Evolutionary conservation across 2,888 invertebrate species (phyloP).

Genomic region (Rapana venosa): DNA sequence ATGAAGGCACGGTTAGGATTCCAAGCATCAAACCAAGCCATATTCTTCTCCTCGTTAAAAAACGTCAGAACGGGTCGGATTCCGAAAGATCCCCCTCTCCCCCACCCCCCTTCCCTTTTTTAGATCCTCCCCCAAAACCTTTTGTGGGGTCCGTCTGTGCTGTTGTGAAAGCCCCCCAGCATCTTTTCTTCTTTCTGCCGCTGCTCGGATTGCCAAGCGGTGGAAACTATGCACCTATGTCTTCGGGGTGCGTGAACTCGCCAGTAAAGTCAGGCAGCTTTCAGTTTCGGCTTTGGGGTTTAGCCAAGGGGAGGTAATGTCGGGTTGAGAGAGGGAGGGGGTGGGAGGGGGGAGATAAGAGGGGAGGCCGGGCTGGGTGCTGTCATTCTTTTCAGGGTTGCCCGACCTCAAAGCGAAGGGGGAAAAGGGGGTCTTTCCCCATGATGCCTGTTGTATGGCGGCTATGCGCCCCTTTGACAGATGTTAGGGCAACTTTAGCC

Average conservation of each 20-base stretch:
- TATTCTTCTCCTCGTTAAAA: neutral
- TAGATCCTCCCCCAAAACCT: neutral
- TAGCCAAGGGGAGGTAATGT: neutral
- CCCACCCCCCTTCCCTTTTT: neutral
- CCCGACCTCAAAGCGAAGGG: conserved; percentile 11
- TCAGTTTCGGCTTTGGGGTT: neutral
- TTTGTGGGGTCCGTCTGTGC: neutral
- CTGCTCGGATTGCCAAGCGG: neutral
- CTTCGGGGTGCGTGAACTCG: neutral
- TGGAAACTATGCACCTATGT: neutral
- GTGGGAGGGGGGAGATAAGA: neutral
- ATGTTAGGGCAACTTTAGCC: neutral
- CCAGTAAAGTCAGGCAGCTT: conserved; percentile 1
- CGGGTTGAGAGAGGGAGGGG: neutral
- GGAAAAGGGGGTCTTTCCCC: neutral
- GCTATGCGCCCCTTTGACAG: neutral
- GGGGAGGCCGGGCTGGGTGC: neutral
- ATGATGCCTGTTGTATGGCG: conserved; percentile 5
- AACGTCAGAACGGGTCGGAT: neutral
- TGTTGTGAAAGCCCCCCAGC: neutral
- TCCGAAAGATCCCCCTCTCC: neutral
- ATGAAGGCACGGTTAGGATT: neutral
- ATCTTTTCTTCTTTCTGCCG: too few relatives aligned
- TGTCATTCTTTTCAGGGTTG: neutral
- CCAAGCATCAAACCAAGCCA: neutral